Conservation (phyloP, 2,113 vertebrate species). For the Danio rerio region DNA sequence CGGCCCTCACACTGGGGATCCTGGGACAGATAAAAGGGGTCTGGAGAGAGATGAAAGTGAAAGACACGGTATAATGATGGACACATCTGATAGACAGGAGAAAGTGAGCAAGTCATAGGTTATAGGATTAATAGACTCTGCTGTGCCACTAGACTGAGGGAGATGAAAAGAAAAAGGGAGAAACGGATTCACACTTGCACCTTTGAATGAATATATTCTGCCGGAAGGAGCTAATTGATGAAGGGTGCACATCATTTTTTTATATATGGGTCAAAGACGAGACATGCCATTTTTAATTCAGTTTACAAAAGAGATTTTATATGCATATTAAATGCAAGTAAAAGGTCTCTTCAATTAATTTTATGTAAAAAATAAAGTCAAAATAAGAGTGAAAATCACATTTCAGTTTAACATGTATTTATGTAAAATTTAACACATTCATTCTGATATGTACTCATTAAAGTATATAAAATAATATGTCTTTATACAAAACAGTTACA, state of each 20-base stretch:
- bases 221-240: slow-evolving; percentile 70
- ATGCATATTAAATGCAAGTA: too few relatives aligned
- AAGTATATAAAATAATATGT: too few relatives aligned
- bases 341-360: too few relatives aligned
- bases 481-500: too few relatives aligned
- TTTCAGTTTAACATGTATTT: too few relatives aligned
- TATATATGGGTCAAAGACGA: too few relatives aligned
- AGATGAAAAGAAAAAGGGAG: slow-evolving; percentile 12
- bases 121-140: slow-evolving; percentile 30
- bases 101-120: slow-evolving; percentile 17
- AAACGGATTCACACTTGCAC: slow-evolving; percentile 47
- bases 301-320: too few relatives aligned
- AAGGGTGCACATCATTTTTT: neutral
- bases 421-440: too few relatives aligned
- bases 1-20: neutral
- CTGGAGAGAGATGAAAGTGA: slow-evolving; percentile 30
- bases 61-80: slow-evolving; percentile 22
- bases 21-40: slow-evolving; percentile 19
- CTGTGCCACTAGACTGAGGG: slow-evolving; percentile 16
- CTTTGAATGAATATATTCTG: slow-evolving; percentile 59
- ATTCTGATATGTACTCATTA: too few relatives aligned
- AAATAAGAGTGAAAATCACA: too few relatives aligned
- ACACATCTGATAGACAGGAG: slow-evolving; percentile 27
- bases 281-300: too few relatives aligned
- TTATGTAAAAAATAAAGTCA: too few relatives aligned